Evolutionary conservation across 1,140 invertebrate species (phyloP).

Genomic region (Globodera rostochiensis): DNA sequence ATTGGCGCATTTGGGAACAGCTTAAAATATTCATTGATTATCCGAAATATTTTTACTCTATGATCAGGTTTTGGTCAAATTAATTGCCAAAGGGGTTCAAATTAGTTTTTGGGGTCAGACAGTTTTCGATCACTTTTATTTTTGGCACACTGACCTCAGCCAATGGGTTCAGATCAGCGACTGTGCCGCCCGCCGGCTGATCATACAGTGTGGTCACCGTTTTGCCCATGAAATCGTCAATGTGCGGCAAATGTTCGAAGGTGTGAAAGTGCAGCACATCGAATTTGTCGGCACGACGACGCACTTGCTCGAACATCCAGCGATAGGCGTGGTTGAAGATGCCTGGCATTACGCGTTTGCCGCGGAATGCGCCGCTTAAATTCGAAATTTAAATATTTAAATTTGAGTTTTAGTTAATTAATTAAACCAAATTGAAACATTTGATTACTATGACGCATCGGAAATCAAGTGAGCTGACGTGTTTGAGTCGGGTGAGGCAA

Average conservation of each 20-base stretch:
- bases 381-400: background rate
- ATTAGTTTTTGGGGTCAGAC: no score
- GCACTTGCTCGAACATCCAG: conserved; percentile 9
- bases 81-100: no score
- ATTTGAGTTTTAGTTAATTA: background rate
- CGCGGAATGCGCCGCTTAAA: background rate
- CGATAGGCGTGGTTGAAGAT: background rate
- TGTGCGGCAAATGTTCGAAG: conserved; percentile 1
- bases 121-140: no score
- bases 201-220: background rate
- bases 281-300: conserved; percentile 4
- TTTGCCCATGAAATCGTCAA: conserved; percentile 6
- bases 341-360: background rate
- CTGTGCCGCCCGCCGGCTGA: background rate
- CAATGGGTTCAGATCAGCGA: background rate
- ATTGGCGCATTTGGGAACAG: background rate
- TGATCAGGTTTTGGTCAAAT: background rate
- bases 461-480: conserved; percentile 1
- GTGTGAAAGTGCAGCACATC: conserved; percentile 23
- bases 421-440: no score
- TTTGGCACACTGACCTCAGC: background rate
- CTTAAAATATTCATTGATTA: background rate
- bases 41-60: background rate
- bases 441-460: background rate
- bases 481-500: conserved; percentile 19